Percentiles rank a stretch among this genome's conserved stretches.
phyloP scores from a whole-genome alignment of 1,140 invertebrate genomes.

The Papilio machaon region DNA sequence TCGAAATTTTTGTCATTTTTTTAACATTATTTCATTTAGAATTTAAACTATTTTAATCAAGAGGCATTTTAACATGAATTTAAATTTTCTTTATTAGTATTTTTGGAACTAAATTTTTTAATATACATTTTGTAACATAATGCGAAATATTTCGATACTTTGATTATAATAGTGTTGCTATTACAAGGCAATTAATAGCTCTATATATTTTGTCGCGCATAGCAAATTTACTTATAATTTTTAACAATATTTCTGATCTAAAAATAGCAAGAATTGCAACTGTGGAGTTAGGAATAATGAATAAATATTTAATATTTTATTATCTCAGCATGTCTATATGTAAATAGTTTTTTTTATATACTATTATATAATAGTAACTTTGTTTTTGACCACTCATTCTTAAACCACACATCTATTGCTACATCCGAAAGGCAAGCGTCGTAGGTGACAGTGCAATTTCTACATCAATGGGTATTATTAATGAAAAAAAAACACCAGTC shows the following conservation, averaged over 20 bases:
- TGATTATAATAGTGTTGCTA: slow-evolving; percentile 15
- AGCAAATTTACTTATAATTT: slow-evolving; percentile 13
- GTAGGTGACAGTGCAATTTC: slow-evolving; percentile 2
- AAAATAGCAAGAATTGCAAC: slow-evolving; percentile 47
- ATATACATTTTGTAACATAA: slow-evolving; percentile 19
- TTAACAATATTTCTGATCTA: slow-evolving; percentile 38
- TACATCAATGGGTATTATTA: slow-evolving; percentile 3
- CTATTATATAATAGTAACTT: slow-evolving; percentile 57
- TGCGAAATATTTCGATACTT: slow-evolving; percentile 21
- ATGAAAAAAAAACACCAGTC: neutral
- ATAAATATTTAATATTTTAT: slow-evolving; percentile 42
- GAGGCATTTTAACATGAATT: slow-evolving; percentile 3
- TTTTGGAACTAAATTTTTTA: neutral
- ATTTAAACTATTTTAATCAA: slow-evolving; percentile 22
- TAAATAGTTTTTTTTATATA: slow-evolving; percentile 59
- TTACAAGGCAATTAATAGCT: slow-evolving; percentile 17
- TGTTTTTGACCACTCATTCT: slow-evolving; percentile 32
- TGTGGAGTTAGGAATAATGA: slow-evolving; percentile 45
- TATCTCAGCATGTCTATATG: slow-evolving; percentile 54
- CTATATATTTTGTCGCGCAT: slow-evolving; percentile 5
- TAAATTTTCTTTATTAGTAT: slow-evolving; percentile 2
- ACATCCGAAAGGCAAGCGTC: slow-evolving; percentile 28
- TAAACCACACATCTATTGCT: slow-evolving; percentile 33
- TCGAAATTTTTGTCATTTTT: slow-evolving; percentile 1
- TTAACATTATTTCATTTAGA: slow-evolving; percentile 20